Evolutionary conservation across 1,140 invertebrate genomes (phyloP).

Genomic region (Euura lappo): DNA sequence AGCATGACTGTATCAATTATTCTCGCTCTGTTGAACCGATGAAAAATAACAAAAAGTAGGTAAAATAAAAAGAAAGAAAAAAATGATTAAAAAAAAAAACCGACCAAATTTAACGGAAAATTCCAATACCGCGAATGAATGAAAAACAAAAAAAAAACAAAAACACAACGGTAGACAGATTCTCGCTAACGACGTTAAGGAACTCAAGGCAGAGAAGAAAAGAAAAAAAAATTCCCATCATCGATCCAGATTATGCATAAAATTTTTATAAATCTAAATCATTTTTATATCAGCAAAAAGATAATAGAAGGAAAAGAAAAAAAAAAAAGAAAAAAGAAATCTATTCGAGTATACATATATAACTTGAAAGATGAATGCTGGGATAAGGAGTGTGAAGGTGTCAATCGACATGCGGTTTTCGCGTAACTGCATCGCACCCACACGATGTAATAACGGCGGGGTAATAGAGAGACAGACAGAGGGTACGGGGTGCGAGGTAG

Average conservation of each 20-base stretch:
- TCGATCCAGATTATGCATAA: too few species aligned
- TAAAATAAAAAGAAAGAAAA: background rate
- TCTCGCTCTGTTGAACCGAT: too few species aligned
- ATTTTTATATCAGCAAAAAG: background rate
- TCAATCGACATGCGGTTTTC: background rate
- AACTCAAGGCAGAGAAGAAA: background rate
- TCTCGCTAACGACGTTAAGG: background rate
- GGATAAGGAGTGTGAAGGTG: slow-evolving; percentile 3
- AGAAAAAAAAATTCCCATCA: too few species aligned
- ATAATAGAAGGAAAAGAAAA: background rate
- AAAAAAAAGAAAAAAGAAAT: background rate
- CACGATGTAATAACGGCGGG: background rate
- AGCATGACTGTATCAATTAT: too few species aligned
- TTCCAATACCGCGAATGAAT: background rate
- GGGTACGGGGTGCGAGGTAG: background rate
- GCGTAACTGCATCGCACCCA: background rate
- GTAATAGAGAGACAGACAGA: background rate
- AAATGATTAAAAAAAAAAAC: slow-evolving; percentile 10
- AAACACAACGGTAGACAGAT: background rate
- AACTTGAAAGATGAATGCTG: background rate
- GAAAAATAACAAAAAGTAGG: slow-evolving; percentile 45
- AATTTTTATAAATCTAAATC: background rate
- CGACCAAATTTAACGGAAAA: slow-evolving; percentile 13
- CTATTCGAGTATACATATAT: background rate
- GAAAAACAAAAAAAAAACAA: background rate